Evolutionary conservation across 2,113 vertebrate genomes (phyloP), one percentile per base, ranked within the genome.

Genomic region (Tinamus guttatus): DNA sequence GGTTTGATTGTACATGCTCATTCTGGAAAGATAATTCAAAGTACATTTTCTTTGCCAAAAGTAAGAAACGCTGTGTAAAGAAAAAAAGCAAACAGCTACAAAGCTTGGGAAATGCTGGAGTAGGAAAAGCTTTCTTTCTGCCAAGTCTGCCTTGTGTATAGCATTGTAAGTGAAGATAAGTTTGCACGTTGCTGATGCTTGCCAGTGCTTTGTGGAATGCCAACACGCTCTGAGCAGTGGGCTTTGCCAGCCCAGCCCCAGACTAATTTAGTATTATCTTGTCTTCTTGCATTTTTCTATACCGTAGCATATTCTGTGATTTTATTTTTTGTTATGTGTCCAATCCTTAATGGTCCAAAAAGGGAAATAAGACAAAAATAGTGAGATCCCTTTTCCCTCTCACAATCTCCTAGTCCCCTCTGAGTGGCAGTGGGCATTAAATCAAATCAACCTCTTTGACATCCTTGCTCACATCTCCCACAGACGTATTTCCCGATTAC

Each of bases 391-490:
- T 56, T 78, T 62, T 67, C 59, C 82, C 87, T 91, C 65, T 80
- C 85, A 79, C 40, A 78, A 51, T 64, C 40, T 94, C 91, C 95
- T 96, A 89, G 93, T 95, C 54, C 8, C 80, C 78, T 79, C 77
- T 85, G 85, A 84, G 95, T 71, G 88, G 47, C 67, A 80, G 38
- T 32, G 43, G 95, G 77, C 75, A 67, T n/a, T 96, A 74, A 91
- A 94, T 84, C 65, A 91, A 81, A 96, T 73, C 90, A 85, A 75
- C 70, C 67, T 94, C n/a, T 96, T 93, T 93, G 82, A 94, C 81
- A 73, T 63, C 93, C 62, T 68, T 90, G 83, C 85, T 71, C 71
- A 93, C 81, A 67, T 58, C 68, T 85, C 85, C 91, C 82, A 92
- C 75, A 92, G 90, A 51, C 69, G 81, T 10, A 22, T 89, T 68